Evolutionary conservation across 2,113 vertebrate species (phyloP), one percentile per base, ranked within the genome.

Genomic region (Pseudois nayaur): DNA sequence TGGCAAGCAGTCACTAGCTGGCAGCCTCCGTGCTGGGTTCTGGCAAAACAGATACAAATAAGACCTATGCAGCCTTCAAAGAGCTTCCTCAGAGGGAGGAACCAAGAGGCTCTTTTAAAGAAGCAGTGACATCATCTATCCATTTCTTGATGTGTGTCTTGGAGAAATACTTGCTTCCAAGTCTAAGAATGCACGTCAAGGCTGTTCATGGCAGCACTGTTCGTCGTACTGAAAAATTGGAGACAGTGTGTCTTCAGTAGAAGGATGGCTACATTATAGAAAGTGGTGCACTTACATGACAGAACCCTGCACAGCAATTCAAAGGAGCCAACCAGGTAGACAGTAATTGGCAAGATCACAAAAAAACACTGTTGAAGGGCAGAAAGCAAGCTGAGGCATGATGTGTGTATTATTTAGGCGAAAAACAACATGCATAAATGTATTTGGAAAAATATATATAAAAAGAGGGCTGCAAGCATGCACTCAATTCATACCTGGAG

Each of bases 221-320:
- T 91, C 91, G 67, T 64, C 21, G 59, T 3, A 59, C 9, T 11
- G 67, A 29, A 59, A 40, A 33, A 15, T 1, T 33, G 4, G 43
- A 94, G 2, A 7, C 5, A 8, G 0, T 17, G 1, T 12, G 45
- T 40, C 10, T 25, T 86, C 33, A n/a, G 64, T 13, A 1, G 12
- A 95, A 94, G 36, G 54, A 54, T 12, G 79, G 9, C 33, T 57
- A 5, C 8, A 19, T 82, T 55, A 19, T 33, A 48, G 43, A 64
- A 64, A 87, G 43, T 27, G 50, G 54, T 43, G 25, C 1, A 0
- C 19, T 81, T 55, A 43, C 3, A 12, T 15, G 10, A 50, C 10
- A 10, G 50, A 71, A 29, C 3, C 17, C 40, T 36, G 16, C 27
- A 8, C 1, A 10, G 54, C 43, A 79, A 9, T 67, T 59, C 16